phyloP scores from a whole-genome alignment of 2,797 vertebrate genomes.

The Taeniopygia guttata region DNA sequence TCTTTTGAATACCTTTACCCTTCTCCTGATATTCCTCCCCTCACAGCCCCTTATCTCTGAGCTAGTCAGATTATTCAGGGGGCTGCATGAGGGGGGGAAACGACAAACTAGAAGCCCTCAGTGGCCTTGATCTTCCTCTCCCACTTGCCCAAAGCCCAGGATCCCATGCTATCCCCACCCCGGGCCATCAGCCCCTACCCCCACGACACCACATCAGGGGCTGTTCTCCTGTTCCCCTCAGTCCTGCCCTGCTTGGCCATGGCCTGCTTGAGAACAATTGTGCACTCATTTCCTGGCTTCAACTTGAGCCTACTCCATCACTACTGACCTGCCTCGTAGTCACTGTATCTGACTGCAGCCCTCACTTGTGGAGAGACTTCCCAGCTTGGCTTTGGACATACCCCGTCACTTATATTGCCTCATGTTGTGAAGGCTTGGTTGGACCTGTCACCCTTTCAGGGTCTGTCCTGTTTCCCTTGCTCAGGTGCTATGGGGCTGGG shows the following conservation, averaged over 20 bases:
- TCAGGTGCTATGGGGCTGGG: neutral
- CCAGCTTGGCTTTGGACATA: neutral
- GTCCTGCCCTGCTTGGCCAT: neutral
- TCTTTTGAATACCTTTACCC: too few species aligned
- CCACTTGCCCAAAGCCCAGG: neutral
- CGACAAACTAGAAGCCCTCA: neutral
- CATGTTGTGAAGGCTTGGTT: neutral
- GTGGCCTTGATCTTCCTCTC: neutral
- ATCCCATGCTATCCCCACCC: accelerated
- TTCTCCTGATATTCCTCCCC: too few species aligned
- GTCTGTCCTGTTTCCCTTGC: neutral
- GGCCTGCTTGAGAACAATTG: neutral
- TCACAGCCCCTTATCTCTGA: too few species aligned
- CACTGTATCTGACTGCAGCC: neutral
- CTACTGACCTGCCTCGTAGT: neutral
- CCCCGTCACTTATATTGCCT: neutral
- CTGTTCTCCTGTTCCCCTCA: neutral
- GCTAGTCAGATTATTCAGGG: too few species aligned
- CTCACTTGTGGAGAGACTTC: neutral
- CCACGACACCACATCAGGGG: neutral
- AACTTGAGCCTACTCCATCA: neutral
- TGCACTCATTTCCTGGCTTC: neutral
- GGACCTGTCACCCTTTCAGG: neutral
- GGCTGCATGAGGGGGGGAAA: too few species aligned
- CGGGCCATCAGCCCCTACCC: accelerated